These are phyloP conservation scores for Cinclus mexicanus DNA, from an alignment of 2,113 vertebrate species.

Conservation along the genomic window DNA sequence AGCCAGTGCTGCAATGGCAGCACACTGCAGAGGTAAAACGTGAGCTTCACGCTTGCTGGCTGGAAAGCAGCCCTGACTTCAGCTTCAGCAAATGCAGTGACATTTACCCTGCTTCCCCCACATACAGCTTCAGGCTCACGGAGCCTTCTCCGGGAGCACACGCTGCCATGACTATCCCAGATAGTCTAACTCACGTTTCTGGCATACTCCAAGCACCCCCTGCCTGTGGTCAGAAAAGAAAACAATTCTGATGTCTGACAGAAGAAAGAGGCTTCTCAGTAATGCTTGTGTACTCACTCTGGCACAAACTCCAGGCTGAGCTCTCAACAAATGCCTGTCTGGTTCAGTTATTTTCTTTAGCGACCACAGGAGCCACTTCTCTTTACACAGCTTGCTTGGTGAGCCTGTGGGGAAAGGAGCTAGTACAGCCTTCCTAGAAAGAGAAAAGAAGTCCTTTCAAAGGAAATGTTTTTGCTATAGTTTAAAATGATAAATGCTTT, in stretches of 20 bases:
- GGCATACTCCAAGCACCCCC: neutral
- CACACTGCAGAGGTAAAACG: neutral
- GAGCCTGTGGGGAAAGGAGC: neutral
- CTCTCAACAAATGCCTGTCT: conserved; percentile 5
- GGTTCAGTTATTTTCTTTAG: neutral
- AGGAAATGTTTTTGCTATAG: neutral
- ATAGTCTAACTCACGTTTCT: neutral
- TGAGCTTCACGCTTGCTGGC: neutral
- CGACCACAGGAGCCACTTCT: neutral
- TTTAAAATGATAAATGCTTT: neutral
- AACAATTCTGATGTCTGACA: neutral
- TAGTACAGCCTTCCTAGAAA: neutral
- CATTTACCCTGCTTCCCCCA: neutral
- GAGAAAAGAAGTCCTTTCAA: neutral
- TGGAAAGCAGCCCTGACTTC: conserved; percentile 8
- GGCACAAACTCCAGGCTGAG: neutral
- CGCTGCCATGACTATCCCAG: neutral
- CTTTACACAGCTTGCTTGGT: neutral
- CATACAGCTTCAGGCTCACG: rapidly evolving
- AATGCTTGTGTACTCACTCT: neutral
- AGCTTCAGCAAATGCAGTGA: neutral
- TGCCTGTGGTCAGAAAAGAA: neutral
- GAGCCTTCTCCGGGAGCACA: neutral
- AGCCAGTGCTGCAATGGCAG: neutral
- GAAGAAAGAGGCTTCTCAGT: neutral